Conservation (phyloP, 2,113 vertebrate species). For the Holacanthus passer region DNA sequence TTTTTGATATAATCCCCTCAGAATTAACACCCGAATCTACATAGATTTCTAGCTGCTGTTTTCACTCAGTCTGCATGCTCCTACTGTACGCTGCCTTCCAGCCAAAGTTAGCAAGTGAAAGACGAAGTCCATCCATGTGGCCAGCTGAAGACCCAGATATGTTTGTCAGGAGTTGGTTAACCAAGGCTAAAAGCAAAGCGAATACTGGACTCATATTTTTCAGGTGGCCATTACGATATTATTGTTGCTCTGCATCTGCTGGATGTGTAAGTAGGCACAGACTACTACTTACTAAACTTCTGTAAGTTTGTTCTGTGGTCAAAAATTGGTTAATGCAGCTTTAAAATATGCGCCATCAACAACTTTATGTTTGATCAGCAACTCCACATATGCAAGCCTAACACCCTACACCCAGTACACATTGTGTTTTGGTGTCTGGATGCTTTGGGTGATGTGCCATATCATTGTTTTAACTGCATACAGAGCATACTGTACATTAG, state of each 20-base stretch:
- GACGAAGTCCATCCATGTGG: neutral
- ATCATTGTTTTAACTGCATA: slow-evolving; percentile 11
- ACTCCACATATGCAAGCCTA: neutral
- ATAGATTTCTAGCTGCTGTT: slow-evolving; percentile 16
- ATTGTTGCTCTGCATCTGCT: slow-evolving; percentile 12
- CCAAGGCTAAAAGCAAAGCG: slow-evolving; percentile 11
- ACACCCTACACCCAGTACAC: neutral
- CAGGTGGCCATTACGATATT: slow-evolving; percentile 4
- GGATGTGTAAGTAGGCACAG: neutral
- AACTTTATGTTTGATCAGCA: neutral
- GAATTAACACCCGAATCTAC: neutral
- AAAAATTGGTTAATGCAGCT: neutral
- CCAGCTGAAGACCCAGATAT: slow-evolving; percentile 10
- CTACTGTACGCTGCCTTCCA: neutral
- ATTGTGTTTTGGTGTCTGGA: neutral
- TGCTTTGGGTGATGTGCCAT: neutral
- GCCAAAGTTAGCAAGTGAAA: slow-evolving; percentile 12
- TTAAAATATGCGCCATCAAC: slow-evolving; percentile 1
- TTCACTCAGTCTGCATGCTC: neutral
- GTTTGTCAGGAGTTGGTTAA: slow-evolving; percentile 14
- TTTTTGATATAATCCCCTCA: neutral
- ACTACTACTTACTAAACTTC: neutral
- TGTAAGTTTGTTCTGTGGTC: slow-evolving; percentile 7
- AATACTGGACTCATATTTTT: slow-evolving; percentile 1
- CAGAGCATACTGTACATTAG: neutral